phyloP scores from a whole-genome alignment of 2,113 vertebrate species.

The Xiphias gladius region DNA sequence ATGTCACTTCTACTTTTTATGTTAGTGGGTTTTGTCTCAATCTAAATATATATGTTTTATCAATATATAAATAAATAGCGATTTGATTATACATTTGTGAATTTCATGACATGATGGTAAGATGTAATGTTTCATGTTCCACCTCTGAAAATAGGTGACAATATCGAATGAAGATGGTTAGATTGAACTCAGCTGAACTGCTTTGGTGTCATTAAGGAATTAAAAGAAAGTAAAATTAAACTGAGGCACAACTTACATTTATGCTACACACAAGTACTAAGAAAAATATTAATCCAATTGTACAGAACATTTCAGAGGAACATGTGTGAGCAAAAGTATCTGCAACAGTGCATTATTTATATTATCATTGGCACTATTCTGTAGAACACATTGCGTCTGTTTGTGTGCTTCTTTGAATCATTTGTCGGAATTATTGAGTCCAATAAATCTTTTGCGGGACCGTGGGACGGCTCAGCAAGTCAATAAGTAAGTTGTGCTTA shows the following conservation, averaged over 20 bases:
- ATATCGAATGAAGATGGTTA: background rate
- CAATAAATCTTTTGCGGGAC: constrained; percentile 70
- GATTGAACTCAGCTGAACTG: background rate
- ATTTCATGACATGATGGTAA: background rate
- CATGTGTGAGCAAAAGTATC: constrained; percentile 33
- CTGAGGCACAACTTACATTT: background rate
- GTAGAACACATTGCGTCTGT: constrained; percentile 55
- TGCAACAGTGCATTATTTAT: constrained; percentile 51
- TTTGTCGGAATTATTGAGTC: constrained; percentile 77
- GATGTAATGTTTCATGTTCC: background rate
- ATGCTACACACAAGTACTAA: constrained; percentile 9
- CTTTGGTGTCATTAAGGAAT: background rate
- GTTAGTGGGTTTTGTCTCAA: background rate
- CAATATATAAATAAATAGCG: background rate
- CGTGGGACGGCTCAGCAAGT: constrained; percentile 69
- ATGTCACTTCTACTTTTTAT: background rate
- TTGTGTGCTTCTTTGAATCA: constrained; percentile 67
- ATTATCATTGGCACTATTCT: constrained; percentile 26
- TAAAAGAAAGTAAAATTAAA: constrained; percentile 2
- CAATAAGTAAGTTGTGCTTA: constrained; percentile 83
- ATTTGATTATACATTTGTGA: background rate
- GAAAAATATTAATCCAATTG: constrained; percentile 31
- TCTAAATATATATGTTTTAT: background rate
- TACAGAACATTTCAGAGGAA: constrained; percentile 18
- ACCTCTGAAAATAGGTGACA: background rate